A percentile compares a stretch with the other conserved stretches of the same genome.
These are phyloP conservation scores for Rhinella marina DNA, from an alignment of 2,797 vertebrate species.

Conservation along the genomic window DNA sequence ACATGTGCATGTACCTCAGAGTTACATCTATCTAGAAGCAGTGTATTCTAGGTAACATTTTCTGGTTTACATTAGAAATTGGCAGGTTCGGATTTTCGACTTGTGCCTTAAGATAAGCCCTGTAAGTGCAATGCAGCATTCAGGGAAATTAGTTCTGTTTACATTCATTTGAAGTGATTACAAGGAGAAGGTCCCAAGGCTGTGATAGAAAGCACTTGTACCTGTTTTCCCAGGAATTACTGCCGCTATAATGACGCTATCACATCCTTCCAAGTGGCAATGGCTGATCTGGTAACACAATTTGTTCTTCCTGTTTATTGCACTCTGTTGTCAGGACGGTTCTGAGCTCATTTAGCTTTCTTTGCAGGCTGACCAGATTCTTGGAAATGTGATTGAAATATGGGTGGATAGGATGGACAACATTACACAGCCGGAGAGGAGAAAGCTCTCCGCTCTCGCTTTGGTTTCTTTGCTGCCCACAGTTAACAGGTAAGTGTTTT, in stretches of 20 bases:
- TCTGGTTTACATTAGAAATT: conserved; percentile 42
- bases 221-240: conserved; percentile 24
- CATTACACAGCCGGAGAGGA: conserved; percentile 96
- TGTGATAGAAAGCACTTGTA: conserved; percentile 16
- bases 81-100: conserved; percentile 9
- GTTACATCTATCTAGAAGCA: neutral
- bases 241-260: neutral
- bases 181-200: conserved; percentile 18
- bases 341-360: neutral
- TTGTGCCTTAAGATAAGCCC: conserved; percentile 16
- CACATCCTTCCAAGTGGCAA: neutral
- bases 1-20: neutral
- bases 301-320: conserved; percentile 26
- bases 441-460: conserved; percentile 94
- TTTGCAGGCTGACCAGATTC: conserved; percentile 85
- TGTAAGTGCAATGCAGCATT: conserved; percentile 23
- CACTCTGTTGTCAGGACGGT: too few relatives aligned
- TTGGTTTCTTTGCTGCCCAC: conserved; percentile 93
- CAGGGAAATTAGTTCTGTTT: conserved; percentile 36
- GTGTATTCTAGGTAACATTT: conserved; percentile 14
- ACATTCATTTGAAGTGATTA: conserved; percentile 29
- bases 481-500: conserved; percentile 81
- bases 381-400: conserved; percentile 94
- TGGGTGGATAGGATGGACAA: conserved; percentile 99
- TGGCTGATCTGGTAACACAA: neutral